Base-by-base conservation (phyloP, 2,797 vertebrate species). In the Kryptopterus vitreolus region DNA sequence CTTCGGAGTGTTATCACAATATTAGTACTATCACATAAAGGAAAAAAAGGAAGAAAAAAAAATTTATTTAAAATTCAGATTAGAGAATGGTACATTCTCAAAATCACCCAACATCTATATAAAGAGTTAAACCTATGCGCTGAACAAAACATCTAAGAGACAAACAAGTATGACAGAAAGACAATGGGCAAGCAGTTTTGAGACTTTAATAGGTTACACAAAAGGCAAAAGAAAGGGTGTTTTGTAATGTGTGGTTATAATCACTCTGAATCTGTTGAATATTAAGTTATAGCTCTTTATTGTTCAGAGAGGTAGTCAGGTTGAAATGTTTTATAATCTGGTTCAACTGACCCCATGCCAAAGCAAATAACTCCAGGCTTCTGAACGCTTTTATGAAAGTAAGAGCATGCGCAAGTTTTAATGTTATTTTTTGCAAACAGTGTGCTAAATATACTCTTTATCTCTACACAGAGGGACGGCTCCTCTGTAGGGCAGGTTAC, bases 1-100 rank as follows among this genome's bases (percentile, higher is more conserved):
- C 94, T n/a, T 82, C 90, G 92, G 86, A 94, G 90, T 89, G 91
- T 91, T 84, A 87, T 82, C 83, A 81, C 79, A 81, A 84, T 79
- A 89, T 94, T 96, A 96, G 89, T 92, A 96, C 97, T 99, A 93
- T n/a, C 92, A 92, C 58, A 74, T 85, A 86, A 90, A 88, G 88
- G 83, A 87, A 82, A 80, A 88, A 85, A 87, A 74, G 85, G 53
- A 87, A 29, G 85, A 20, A 83, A 29, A 82, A 76, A 58, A 84
- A 86, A 55, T 76, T 35, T 62, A 38, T 71, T 55, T 58, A 38
- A 43, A 43, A 43, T 66, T 48, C 13, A 10, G 55, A 48, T 70
- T 50, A 55, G 33, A 26, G 0, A 71, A 76, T 22, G 0, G 11
- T 46, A 72, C 31, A 33, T 1, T 20, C 6, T 72, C 55, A 35